Evolutionary conservation across 2,888 invertebrate species (phyloP).

Genomic region (Machimus rusticus): DNA sequence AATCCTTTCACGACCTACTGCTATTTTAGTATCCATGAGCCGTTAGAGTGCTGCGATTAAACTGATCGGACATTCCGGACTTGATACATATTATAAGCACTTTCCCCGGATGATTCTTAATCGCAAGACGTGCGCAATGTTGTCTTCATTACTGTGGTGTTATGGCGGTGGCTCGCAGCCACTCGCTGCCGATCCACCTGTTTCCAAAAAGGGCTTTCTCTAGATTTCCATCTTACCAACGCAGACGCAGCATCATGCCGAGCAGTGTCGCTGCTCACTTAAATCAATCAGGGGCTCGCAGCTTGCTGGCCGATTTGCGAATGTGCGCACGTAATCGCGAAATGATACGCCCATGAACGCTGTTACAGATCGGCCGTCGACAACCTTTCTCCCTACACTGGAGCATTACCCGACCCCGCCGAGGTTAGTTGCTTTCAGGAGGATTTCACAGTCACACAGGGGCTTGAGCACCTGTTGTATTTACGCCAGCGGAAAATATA

Average conservation of each 20-base stretch:
- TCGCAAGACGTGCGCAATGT: slow-evolving; percentile 33
- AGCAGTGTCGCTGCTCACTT: neutral
- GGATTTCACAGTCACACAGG: neutral
- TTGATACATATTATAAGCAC: slow-evolving; percentile 50
- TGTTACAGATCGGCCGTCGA: neutral
- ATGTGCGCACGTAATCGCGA: neutral
- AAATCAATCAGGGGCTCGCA: slow-evolving; percentile 39
- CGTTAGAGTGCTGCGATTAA: slow-evolving; percentile 34
- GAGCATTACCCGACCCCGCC: neutral
- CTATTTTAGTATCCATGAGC: neutral
- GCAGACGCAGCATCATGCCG: neutral
- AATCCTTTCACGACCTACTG: slow-evolving; percentile 8
- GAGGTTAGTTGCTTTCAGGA: neutral
- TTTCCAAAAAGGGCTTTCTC: slow-evolving; percentile 46
- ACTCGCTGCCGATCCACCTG: neutral
- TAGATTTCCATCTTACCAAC: slow-evolving; percentile 29
- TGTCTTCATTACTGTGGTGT: neutral
- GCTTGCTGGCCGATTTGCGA: neutral
- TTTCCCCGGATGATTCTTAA: slow-evolving; percentile 46
- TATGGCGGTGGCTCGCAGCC: neutral
- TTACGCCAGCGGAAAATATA: neutral
- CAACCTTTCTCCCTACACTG: slow-evolving; percentile 22
- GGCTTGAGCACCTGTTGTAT: neutral
- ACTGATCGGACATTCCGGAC: slow-evolving; percentile 48
- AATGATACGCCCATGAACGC: neutral